Conservation (phyloP, 2,888 invertebrate genomes). For the Candidula unifasciata region DNA sequence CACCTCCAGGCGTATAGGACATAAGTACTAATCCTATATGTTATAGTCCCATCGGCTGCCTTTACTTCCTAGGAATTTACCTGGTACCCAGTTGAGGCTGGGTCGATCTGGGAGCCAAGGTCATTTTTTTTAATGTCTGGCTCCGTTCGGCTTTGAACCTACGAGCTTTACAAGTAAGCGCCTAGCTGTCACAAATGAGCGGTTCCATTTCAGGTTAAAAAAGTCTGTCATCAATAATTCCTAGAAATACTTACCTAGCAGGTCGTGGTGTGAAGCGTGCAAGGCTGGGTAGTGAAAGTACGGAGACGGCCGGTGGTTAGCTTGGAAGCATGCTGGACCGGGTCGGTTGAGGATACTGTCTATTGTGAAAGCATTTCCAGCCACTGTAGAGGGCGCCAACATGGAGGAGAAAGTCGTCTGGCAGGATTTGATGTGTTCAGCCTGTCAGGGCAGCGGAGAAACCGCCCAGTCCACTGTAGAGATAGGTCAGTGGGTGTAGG, state of each 20-base stretch:
- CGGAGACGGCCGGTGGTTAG: constrained; percentile 56
- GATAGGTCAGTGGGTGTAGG: constrained; percentile 43
- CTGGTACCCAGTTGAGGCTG: too few species aligned
- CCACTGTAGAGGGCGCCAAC: constrained; percentile 54
- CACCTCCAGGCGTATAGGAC: too few species aligned
- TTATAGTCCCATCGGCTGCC: too few species aligned
- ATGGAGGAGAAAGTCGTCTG: constrained; percentile 54
- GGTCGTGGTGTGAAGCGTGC: constrained; percentile 51
- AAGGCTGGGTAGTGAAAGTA: constrained; percentile 64
- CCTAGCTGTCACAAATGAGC: too few species aligned
- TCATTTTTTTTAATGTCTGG: too few species aligned
- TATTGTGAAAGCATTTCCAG: constrained; percentile 64
- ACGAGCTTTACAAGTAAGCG: too few species aligned
- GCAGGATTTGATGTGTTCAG: constrained; percentile 60
- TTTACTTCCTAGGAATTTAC: too few species aligned
- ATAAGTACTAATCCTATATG: too few species aligned
- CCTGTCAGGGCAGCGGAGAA: constrained; percentile 50
- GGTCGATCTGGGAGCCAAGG: too few species aligned
- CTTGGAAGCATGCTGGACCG: constrained; percentile 29
- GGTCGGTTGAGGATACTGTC: constrained; percentile 65
- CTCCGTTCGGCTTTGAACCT: too few species aligned
- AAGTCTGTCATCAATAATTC: too few species aligned
- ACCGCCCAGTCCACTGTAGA: constrained; percentile 44
- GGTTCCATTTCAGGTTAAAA: too few species aligned
- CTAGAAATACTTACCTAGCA: constrained; percentile 33